Conservation (phyloP, 2,888 invertebrate genomes). For the Abrostola tripartita region DNA sequence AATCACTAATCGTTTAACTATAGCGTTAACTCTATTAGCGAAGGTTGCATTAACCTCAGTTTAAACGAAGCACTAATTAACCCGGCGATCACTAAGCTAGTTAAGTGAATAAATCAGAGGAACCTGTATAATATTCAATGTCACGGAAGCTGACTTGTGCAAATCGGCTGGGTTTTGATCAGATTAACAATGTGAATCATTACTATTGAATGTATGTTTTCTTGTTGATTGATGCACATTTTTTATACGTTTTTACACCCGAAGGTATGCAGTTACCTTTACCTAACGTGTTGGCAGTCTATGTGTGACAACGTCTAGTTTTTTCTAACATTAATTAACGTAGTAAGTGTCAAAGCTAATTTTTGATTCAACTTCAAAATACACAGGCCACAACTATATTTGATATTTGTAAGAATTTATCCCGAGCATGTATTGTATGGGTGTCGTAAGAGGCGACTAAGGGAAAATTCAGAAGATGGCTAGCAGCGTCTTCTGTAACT, state of each 20-base stretch:
- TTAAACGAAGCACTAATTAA: slow-evolving; percentile 67
- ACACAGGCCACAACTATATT: no score
- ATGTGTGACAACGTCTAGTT: slow-evolving; percentile 23
- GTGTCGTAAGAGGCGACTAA: no score
- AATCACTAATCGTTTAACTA: slow-evolving; percentile 34
- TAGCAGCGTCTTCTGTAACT: no score
- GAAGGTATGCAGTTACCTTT: slow-evolving; percentile 37
- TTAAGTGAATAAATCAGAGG: slow-evolving; percentile 16
- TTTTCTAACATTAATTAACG: neutral
- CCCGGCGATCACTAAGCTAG: slow-evolving; percentile 61
- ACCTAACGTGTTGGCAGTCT: slow-evolving; percentile 18
- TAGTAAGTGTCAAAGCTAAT: neutral
- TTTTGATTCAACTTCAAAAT: no score
- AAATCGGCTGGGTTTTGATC: slow-evolving; percentile 11
- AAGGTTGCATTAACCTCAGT: slow-evolving; percentile 64
- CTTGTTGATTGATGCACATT: slow-evolving; percentile 16
- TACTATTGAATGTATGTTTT: slow-evolving; percentile 13
- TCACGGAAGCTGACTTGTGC: slow-evolving; percentile 19
- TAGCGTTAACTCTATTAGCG: slow-evolving; percentile 32
- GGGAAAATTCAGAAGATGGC: no score
- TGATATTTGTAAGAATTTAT: no score
- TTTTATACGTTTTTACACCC: slow-evolving; percentile 23
- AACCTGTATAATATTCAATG: slow-evolving; percentile 22
- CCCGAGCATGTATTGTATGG: no score
- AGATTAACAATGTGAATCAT: slow-evolving; percentile 17